Evolutionary conservation across 2,113 vertebrate species (phyloP).

Genomic region (Narcine bancroftii): DNA sequence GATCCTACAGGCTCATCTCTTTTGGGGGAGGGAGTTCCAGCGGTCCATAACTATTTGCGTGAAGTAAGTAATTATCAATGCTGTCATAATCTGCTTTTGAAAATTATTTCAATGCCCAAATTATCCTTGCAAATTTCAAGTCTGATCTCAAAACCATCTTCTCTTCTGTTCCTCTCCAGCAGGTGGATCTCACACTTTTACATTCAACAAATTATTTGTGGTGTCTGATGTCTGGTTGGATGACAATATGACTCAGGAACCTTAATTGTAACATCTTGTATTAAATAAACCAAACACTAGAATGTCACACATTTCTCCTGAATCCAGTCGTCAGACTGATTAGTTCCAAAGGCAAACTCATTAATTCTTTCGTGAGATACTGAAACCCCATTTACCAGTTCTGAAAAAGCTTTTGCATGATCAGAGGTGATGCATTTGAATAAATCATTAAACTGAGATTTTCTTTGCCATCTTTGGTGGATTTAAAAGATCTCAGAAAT

Average conservation of each 20-base stretch:
- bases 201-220: neutral
- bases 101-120: neutral
- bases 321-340: neutral
- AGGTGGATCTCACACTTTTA: neutral
- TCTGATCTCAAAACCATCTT: neutral
- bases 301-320: neutral
- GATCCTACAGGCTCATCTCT: neutral
- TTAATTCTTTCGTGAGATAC: neutral
- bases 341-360: neutral
- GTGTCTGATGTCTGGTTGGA: neutral
- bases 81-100: neutral
- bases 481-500: neutral
- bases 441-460: neutral
- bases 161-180: neutral
- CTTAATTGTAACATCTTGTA: neutral
- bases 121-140: neutral
- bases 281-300: neutral
- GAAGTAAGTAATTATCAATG: neutral
- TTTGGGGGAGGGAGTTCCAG: neutral
- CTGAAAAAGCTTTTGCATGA: neutral
- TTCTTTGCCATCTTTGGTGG: too few species aligned
- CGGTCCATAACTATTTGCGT: neutral
- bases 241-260: neutral
- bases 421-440: neutral
- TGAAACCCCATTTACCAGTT: neutral